Base-by-base conservation (phyloP, 35 echinoderm and acorn worm genomes). In the Apostichopus parvimensis region DNA sequence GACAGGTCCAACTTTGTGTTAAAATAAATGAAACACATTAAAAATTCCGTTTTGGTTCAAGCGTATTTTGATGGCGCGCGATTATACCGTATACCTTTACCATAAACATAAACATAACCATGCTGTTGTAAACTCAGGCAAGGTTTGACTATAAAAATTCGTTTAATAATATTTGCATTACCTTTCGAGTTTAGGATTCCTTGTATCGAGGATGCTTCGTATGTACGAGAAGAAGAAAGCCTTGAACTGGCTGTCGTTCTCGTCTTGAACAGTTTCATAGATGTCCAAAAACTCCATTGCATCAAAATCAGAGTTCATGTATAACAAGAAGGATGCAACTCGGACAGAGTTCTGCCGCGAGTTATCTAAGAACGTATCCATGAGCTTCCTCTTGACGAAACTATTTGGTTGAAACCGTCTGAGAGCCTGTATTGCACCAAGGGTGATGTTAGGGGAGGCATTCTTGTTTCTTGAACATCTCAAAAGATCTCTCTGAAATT, bases 151-250 rank as follows among this genome's bases (percentile, higher is more conserved):
- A 45, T 45, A 45, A 2, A 45, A 45, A 45, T 45, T 45, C 34
- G 34, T 45, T 45, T 4, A 45, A 45, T 45, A 45, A 45, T 45
- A 45, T 45, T 45, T 45, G 34, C 2, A 45, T 45, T 93, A 99
- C 97, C 77, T 88, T 77, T 96, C 87, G 24, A 96, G 73, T 34
- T 87, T 62, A 80, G 93, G 93, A 17, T 94, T 82, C 8, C 94
- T 92, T 6, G 94, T 90, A 78, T 94, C 88, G 24, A 99, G 58
- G 11, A 99, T 77, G 85, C 93, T 99, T 21, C 87, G 54, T 53
- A 99, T 93, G 85, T 96, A 87, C 57, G 97, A 99, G 88, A 90
- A 94, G 53, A 87, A 53, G 88, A 99, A 99, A 61, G 95, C 93
- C 56, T 87, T 90, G 34, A 99, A 89, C 77, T 99, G 95, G 18